These are phyloP conservation scores for Drosophila melanica DNA, from an alignment of 1,140 invertebrate genomes.

Conservation along the genomic window DNA sequence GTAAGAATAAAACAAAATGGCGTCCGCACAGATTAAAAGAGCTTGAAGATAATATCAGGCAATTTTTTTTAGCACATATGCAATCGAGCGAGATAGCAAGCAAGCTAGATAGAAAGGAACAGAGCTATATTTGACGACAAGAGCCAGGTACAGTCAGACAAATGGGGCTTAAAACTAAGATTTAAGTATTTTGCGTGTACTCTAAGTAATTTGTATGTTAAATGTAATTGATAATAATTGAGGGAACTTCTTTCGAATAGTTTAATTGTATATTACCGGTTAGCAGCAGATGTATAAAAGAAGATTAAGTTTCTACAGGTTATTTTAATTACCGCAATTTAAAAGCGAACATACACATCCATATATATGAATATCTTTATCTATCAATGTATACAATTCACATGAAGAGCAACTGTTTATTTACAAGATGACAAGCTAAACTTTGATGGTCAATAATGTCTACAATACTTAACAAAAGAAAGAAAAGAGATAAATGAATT, in stretches of 20 bases:
- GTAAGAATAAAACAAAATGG: constrained; percentile 25
- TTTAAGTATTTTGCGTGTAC: constrained; percentile 24
- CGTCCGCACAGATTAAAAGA: constrained; percentile 13
- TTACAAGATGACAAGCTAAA: constrained; percentile 8
- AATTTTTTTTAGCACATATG: neutral
- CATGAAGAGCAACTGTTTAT: neutral
- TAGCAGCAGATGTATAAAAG: constrained; percentile 8
- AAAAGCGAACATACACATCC: neutral
- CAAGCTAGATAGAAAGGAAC: neutral
- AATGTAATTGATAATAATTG: constrained; percentile 29
- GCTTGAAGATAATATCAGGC: neutral
- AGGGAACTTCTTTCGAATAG: constrained; percentile 17
- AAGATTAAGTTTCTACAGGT: constrained; percentile 8
- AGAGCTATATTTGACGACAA: neutral
- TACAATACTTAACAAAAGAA: neutral
- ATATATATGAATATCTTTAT: neutral
- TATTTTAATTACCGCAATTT: neutral
- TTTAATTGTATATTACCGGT: constrained; percentile 19
- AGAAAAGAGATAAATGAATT: neutral
- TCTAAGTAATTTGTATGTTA: constrained; percentile 17
- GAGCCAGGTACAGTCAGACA: constrained; percentile 33
- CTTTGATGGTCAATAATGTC: constrained; percentile 3
- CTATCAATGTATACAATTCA: constrained; percentile 9
- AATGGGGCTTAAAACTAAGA: constrained; percentile 20
- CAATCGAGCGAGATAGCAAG: constrained; percentile 14